phyloP scores from a whole-genome alignment of 2,888 invertebrate species.

The Loripinus fragilis region DNA sequence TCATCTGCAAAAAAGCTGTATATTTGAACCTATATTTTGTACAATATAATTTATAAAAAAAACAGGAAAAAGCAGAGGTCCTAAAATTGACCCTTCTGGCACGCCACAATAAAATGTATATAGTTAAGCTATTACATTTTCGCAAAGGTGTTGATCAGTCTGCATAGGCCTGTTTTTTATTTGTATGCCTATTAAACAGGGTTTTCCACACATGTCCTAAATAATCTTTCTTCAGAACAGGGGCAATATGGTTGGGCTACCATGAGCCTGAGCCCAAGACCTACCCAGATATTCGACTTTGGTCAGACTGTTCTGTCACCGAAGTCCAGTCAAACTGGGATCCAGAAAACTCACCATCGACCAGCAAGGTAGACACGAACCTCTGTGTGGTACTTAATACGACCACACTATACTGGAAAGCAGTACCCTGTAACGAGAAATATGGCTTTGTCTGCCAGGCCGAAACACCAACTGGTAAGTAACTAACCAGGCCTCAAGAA shows the following conservation, averaged over 20 bases:
- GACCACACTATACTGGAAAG: constrained; percentile 28
- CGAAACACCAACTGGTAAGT: constrained; percentile 4
- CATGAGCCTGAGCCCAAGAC: constrained; percentile 36
- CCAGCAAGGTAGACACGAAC: background rate
- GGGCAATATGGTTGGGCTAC: constrained; percentile 33
- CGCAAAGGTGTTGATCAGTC: too few relatives aligned
- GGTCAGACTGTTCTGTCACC: constrained; percentile 36
- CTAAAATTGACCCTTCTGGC: too few relatives aligned
- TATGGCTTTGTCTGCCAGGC: constrained; percentile 32
- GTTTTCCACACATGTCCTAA: too few relatives aligned
- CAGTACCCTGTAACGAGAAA: constrained; percentile 22
- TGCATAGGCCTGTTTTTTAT: too few relatives aligned
- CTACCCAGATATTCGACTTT: constrained; percentile 31
- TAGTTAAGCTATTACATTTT: too few relatives aligned
- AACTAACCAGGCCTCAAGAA: too few relatives aligned
- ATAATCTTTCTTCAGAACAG: constrained; percentile 16
- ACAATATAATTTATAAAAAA: too few relatives aligned
- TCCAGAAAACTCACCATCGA: constrained; percentile 25
- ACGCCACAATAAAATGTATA: background rate
- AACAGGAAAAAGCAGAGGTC: too few relatives aligned
- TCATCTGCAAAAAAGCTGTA: too few relatives aligned
- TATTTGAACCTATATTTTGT: too few relatives aligned
- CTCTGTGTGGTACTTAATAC: constrained; percentile 35
- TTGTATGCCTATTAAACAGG: too few relatives aligned
- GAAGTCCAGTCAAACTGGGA: constrained; percentile 31